phyloP scores from a whole-genome alignment of 2,888 invertebrate species.

The Athripsodes cinereus region DNA sequence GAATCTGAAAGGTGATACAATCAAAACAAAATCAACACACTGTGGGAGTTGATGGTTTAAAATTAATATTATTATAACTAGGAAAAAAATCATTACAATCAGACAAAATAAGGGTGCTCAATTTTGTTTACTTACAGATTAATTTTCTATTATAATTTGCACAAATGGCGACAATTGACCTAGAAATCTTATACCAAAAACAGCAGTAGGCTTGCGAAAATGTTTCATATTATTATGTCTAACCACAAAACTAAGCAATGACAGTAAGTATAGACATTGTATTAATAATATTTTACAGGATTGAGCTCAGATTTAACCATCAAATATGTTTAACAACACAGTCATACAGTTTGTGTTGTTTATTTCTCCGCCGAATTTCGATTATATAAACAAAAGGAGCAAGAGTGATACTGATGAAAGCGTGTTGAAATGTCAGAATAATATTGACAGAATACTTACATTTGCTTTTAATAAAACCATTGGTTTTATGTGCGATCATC shows the following conservation, averaged over 20 bases:
- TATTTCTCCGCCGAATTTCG: neutral
- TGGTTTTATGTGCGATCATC: slow-evolving; percentile 9
- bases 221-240: neutral
- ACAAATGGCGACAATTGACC: neutral
- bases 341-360: no score
- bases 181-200: neutral
- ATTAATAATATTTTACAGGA: no score
- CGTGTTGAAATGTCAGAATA: slow-evolving; percentile 20
- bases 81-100: no score
- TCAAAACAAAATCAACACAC: no score
- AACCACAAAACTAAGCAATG: neutral
- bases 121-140: no score
- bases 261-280: neutral
- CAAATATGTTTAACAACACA: no score
- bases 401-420: slow-evolving; percentile 15
- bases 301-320: no score
- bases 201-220: neutral
- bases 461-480: slow-evolving; percentile 11
- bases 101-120: neutral
- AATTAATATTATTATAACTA: neutral
- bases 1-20: slow-evolving; percentile 23
- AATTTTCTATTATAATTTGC: neutral
- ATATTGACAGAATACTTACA: slow-evolving; percentile 13
- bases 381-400: slow-evolving; percentile 19
- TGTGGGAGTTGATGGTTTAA: no score